phyloP scores from a whole-genome alignment of 1,140 invertebrate genomes.

The Platyscapa corneri region DNA sequence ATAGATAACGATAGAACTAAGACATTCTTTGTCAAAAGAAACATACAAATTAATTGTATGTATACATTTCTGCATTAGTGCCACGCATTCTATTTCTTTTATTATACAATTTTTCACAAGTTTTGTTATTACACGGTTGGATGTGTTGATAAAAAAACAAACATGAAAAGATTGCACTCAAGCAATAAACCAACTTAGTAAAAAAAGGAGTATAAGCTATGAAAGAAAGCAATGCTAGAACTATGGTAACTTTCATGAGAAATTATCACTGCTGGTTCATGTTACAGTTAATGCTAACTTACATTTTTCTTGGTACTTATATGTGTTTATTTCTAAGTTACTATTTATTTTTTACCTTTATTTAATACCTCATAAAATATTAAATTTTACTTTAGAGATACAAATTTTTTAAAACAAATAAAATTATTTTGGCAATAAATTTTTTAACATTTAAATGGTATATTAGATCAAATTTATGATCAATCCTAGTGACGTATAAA shows the following conservation, averaged over 20 bases:
- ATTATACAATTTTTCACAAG: not conserved
- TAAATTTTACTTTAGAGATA: not conserved
- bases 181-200: not conserved
- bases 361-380: not conserved
- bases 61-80: not conserved
- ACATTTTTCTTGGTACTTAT: not conserved
- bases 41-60: not conserved
- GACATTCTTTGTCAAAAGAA: constrained; percentile 19
- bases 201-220: not conserved
- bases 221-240: not conserved
- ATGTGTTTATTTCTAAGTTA: not conserved
- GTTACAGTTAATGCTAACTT: not conserved
- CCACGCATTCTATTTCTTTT: not conserved
- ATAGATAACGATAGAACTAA: not conserved
- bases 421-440: not conserved
- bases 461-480: not conserved
- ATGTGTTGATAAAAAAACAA: not conserved
- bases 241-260: not conserved
- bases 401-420: not conserved
- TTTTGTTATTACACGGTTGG: not conserved
- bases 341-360: not conserved
- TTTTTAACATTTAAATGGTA: not conserved
- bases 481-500: not conserved
- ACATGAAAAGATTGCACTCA: not conserved
- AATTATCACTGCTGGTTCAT: not conserved